A percentile compares a stretch with the other conserved stretches of the same genome.
These are phyloP conservation scores for Scaptomyza hsui DNA, from an alignment of 1,140 invertebrate genomes.

Conservation along the genomic window DNA sequence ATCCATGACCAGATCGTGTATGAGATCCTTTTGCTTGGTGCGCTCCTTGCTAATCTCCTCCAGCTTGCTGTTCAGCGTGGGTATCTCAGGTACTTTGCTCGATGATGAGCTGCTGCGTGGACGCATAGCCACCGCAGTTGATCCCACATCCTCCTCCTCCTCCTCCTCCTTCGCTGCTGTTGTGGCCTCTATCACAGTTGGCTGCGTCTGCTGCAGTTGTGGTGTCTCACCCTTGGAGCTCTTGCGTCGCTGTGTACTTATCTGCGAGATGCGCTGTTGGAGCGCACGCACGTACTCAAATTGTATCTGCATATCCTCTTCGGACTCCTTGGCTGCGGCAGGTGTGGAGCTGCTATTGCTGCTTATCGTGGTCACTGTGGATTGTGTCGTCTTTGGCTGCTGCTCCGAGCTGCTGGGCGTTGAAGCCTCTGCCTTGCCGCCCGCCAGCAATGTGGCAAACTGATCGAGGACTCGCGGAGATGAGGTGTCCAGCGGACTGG, in stretches of 20 bases:
- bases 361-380: slow-evolving; percentile 54
- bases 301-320: slow-evolving; percentile 69
- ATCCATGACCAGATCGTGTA: slow-evolving; percentile 91
- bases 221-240: slow-evolving; percentile 85
- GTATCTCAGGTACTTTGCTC: slow-evolving; percentile 80
- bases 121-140: slow-evolving; percentile 36
- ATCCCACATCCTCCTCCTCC: background rate
- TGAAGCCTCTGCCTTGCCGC: slow-evolving; percentile 59
- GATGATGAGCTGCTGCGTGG: slow-evolving; percentile 58
- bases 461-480: slow-evolving; percentile 64
- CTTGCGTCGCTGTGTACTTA: slow-evolving; percentile 88
- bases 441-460: slow-evolving; percentile 57
- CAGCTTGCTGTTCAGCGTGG: slow-evolving; percentile 82
- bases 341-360: slow-evolving; percentile 51
- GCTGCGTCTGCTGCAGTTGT: slow-evolving; percentile 45
- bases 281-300: slow-evolving; percentile 88
- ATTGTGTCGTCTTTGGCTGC: slow-evolving; percentile 70
- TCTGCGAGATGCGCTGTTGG: slow-evolving; percentile 89
- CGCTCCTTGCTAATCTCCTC: slow-evolving; percentile 88
- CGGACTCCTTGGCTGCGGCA: slow-evolving; percentile 52
- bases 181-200: slow-evolving; percentile 79
- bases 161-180: slow-evolving; percentile 11
- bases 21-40: slow-evolving; percentile 88
- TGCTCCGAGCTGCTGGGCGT: slow-evolving; percentile 79
- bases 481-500: slow-evolving; percentile 85